A percentile compares a stretch with the other conserved stretches of the same genome.
phyloP scores from a whole-genome alignment of 2,113 vertebrate genomes.

The Pollimyrus isidori region DNA sequence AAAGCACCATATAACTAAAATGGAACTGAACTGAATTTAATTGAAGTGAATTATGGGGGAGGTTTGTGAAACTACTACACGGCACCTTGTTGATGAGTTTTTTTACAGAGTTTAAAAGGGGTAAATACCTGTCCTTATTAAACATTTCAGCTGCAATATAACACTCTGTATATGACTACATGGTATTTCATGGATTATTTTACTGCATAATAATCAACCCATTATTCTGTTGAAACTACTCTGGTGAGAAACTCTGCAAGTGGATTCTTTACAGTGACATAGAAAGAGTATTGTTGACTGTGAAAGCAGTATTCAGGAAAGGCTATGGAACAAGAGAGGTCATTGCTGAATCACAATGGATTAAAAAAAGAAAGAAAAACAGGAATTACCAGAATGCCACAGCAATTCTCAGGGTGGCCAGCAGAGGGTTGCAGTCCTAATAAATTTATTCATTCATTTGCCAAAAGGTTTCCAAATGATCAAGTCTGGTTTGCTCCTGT shows the following conservation, averaged over 20 bases:
- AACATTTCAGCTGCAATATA: background rate
- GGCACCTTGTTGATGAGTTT: background rate
- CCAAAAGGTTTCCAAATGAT: background rate
- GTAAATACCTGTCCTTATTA: background rate
- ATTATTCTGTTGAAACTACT: background rate
- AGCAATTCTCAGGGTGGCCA: background rate
- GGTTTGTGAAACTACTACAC: background rate
- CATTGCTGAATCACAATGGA: background rate
- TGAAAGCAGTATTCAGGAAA: background rate
- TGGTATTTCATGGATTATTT: background rate
- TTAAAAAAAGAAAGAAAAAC: background rate
- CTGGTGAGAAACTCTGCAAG: background rate
- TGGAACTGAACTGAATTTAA: background rate
- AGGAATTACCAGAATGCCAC: background rate
- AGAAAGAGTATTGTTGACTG: background rate
- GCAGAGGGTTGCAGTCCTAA: background rate
- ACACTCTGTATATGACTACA: background rate
- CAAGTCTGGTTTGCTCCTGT: background rate
- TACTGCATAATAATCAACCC: background rate
- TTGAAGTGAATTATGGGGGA: background rate
- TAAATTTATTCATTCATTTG: background rate
- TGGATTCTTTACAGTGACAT: background rate
- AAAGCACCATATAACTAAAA: background rate
- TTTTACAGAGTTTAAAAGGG: background rate
- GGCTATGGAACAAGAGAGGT: background rate